These are phyloP conservation scores for Carcharodon carcharias DNA, from an alignment of 2,797 vertebrate species.

Conservation along the genomic window DNA sequence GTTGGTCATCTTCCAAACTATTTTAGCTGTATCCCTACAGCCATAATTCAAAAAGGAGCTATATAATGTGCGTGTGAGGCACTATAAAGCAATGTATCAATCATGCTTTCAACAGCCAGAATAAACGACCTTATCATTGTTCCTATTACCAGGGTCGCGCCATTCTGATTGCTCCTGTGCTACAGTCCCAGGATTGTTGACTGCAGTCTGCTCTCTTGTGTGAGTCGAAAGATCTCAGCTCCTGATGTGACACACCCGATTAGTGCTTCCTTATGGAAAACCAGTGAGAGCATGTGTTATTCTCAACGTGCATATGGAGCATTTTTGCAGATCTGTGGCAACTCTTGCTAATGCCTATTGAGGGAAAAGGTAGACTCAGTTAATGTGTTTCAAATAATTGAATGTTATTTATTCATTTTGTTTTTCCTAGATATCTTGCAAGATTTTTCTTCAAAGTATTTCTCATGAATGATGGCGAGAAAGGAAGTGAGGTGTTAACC, in stretches of 20 bases:
- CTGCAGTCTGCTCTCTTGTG: neutral
- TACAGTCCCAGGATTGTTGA: neutral
- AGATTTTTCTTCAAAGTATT: neutral
- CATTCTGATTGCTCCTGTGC: neutral
- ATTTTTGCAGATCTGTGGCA: neutral
- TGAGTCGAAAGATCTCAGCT: neutral
- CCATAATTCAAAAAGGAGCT: neutral
- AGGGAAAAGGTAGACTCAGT: neutral
- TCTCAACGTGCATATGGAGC: neutral
- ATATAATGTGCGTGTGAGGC: neutral
- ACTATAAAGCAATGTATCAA: neutral
- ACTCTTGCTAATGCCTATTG: neutral
- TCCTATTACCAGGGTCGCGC: neutral
- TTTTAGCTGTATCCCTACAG: neutral
- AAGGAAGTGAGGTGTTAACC: neutral
- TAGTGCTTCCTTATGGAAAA: neutral
- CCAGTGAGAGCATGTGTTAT: neutral
- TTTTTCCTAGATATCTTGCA: neutral
- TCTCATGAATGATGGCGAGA: neutral
- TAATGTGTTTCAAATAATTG: neutral
- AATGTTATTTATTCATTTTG: neutral
- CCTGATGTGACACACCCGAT: neutral
- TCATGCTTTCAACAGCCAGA: neutral
- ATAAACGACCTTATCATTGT: constrained; percentile 34
- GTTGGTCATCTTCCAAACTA: neutral